Conservation (phyloP, 2,797 vertebrate genomes). For the Nyctalus aviator region DNA sequence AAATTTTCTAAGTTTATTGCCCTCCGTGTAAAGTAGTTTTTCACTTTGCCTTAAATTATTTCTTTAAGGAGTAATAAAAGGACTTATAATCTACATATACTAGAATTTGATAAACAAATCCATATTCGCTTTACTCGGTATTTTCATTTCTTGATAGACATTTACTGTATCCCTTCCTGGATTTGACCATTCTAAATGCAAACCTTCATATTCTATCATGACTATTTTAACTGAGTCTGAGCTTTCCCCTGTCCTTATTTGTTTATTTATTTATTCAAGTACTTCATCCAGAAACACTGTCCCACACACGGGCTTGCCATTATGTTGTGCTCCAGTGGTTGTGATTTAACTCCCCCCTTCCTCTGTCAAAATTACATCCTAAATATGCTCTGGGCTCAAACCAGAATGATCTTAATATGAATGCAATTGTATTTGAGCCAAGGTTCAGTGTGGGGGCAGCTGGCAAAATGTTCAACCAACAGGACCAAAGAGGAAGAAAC, state of each 20-base stretch:
- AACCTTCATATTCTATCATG: conserved; percentile 12
- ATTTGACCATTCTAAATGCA: conserved; percentile 49
- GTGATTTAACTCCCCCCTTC: conserved; percentile 55
- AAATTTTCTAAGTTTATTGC: conserved; percentile 60
- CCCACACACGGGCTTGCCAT: background rate
- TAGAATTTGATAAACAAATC: conserved; percentile 37
- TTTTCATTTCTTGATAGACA: conserved; percentile 43
- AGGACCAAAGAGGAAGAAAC: conserved; percentile 61
- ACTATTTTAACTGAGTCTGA: conserved; percentile 16
- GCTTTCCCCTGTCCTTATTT: background rate
- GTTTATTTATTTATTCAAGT: background rate
- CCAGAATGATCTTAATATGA: conserved; percentile 64
- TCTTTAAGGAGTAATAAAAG: conserved; percentile 51
- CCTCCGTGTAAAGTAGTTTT: conserved; percentile 37
- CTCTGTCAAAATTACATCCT: conserved; percentile 65
- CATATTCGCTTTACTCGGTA: background rate
- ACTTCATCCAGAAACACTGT: conserved; percentile 50
- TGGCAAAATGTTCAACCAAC: conserved; percentile 66
- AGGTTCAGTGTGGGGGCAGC: conserved; percentile 69
- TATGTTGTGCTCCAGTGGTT: conserved; percentile 51
- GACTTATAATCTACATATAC: conserved; percentile 22
- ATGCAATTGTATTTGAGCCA: conserved; percentile 62
- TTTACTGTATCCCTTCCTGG: conserved; percentile 4
- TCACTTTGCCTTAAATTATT: conserved; percentile 34
- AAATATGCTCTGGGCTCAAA: conserved; percentile 60